phyloP scores from a whole-genome alignment of 2,113 vertebrate genomes.

The Microtus pennsylvanicus region DNA sequence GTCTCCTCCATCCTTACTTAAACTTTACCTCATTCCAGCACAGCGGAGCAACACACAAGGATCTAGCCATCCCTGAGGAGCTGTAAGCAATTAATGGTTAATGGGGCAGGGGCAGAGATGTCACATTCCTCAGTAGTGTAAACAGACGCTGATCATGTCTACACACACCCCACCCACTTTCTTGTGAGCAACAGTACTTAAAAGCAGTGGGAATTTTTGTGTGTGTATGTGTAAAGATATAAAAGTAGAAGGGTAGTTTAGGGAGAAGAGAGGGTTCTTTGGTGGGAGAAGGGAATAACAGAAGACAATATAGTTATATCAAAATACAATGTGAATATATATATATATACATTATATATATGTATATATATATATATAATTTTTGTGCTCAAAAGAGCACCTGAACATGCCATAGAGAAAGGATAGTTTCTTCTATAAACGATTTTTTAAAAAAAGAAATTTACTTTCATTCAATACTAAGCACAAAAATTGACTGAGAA shows the following conservation, averaged over 20 bases:
- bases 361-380: too few species aligned
- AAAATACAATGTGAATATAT: neutral
- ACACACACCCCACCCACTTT: neutral
- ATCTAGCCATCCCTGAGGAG: neutral
- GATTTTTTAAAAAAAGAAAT: neutral
- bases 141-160: neutral
- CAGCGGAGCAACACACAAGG: neutral
- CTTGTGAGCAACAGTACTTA: neutral
- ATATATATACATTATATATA: neutral
- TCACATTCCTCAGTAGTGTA: neutral
- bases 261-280: neutral
- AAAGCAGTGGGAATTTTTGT: neutral
- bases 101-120: neutral
- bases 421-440: neutral
- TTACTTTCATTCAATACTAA: neutral
- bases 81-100: neutral
- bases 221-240: neutral
- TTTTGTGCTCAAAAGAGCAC: neutral
- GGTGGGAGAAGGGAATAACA: neutral
- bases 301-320: neutral
- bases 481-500: neutral
- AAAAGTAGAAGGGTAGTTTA: neutral
- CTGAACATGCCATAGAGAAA: neutral
- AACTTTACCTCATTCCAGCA: neutral
- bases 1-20: neutral